Percentiles rank a stretch among this genome's conserved stretches.
Evolutionary conservation across 1,140 invertebrate genomes (phyloP).

Genomic region (Drosophila triauraria): DNA sequence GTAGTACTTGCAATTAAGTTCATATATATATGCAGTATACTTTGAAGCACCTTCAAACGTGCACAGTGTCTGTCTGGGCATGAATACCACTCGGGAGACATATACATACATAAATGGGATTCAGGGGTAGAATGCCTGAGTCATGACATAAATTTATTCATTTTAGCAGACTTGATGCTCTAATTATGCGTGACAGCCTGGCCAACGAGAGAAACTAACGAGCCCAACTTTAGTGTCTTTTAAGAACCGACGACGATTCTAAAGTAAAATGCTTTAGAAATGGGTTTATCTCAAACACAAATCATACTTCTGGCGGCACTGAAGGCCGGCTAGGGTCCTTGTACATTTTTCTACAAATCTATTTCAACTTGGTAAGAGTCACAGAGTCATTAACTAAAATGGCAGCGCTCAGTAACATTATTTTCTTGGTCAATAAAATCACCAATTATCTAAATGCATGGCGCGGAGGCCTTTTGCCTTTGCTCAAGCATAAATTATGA

Average conservation of each 20-base stretch:
- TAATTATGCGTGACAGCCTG: slow-evolving; percentile 61
- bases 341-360: not conserved
- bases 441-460: slow-evolving; percentile 68
- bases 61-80: slow-evolving; percentile 11
- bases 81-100: slow-evolving; percentile 20
- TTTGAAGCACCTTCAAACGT: slow-evolving; percentile 14
- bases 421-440: slow-evolving; percentile 33
- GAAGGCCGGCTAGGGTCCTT: slow-evolving; percentile 5
- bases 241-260: not conserved
- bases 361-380: slow-evolving; percentile 6
- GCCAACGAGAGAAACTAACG: slow-evolving; percentile 6
- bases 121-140: slow-evolving; percentile 40
- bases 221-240: slow-evolving; percentile 10
- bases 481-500: slow-evolving; percentile 67
- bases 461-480: slow-evolving; percentile 4
- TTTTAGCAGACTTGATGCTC: slow-evolving; percentile 66
- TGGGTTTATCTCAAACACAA: not conserved
- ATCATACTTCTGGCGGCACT: not conserved
- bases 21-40: slow-evolving; percentile 1
- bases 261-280: slow-evolving; percentile 1
- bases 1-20: slow-evolving; percentile 23
- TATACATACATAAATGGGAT: slow-evolving; percentile 26
- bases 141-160: slow-evolving; percentile 69
- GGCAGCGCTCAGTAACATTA: slow-evolving; percentile 14
- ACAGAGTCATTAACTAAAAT: slow-evolving; percentile 13